Evolutionary conservation across 2,888 invertebrate species (phyloP).

Genomic region (Hesperia comma): DNA sequence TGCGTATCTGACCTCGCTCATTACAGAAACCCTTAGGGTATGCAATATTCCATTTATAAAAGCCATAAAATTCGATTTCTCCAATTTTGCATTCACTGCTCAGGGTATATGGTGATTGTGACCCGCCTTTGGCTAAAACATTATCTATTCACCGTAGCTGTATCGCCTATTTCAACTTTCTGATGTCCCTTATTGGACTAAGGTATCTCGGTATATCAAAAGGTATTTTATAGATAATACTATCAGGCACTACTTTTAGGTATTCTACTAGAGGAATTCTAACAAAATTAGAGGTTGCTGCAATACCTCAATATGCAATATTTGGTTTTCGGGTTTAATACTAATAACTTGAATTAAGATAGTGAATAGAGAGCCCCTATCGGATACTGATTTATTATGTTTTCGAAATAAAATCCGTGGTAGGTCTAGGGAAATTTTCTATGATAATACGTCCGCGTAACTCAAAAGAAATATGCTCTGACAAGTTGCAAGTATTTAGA

Average conservation of each 20-base stretch:
- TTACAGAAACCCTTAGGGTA: conserved; percentile 15
- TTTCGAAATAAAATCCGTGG: too few relatives aligned
- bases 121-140: conserved; percentile 21
- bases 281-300: too few relatives aligned
- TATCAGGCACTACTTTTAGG: background rate
- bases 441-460: too few relatives aligned
- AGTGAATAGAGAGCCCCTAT: too few relatives aligned
- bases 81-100: conserved; percentile 20
- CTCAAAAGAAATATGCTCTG: too few relatives aligned
- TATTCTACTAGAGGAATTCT: too few relatives aligned
- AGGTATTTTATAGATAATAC: background rate
- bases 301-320: too few relatives aligned
- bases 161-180: conserved; percentile 3
- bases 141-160: conserved; percentile 30
- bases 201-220: conserved; percentile 3
- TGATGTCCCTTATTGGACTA: conserved; percentile 5
- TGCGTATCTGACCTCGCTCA: conserved; percentile 13
- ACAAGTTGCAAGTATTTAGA: too few relatives aligned
- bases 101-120: conserved; percentile 15
- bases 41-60: conserved; percentile 12
- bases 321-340: too few relatives aligned
- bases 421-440: too few relatives aligned
- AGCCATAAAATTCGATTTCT: conserved; percentile 28
- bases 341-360: too few relatives aligned
- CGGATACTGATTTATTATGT: too few relatives aligned